These are phyloP conservation scores for Dicrostonyx torquatus DNA, from an alignment of 2,797 vertebrate species.

Conservation along the genomic window DNA sequence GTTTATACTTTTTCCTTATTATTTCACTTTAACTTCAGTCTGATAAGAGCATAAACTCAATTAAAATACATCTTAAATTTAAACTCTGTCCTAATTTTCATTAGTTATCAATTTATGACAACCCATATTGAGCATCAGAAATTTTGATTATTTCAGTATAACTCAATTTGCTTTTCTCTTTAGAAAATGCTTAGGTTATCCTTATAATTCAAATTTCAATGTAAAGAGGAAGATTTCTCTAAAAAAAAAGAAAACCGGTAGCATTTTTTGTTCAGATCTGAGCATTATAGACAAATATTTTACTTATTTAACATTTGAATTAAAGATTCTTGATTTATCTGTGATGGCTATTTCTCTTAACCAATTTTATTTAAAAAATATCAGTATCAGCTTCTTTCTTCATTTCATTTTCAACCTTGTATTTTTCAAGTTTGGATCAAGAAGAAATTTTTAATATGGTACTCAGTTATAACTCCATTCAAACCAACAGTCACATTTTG, in stretches of 20 bases:
- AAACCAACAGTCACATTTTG: background rate
- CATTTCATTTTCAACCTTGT: background rate
- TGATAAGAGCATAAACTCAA: background rate
- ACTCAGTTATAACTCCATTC: background rate
- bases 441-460: slow-evolving; percentile 9
- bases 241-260: slow-evolving; percentile 8
- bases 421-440: slow-evolving; percentile 45
- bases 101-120: slow-evolving; percentile 23
- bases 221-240: background rate
- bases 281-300: background rate
- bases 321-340: slow-evolving; percentile 4
- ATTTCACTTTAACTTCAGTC: background rate
- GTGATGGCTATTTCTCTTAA: background rate
- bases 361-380: slow-evolving; percentile 6
- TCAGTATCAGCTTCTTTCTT: background rate
- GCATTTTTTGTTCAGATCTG: background rate
- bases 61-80: slow-evolving; percentile 13
- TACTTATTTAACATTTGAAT: slow-evolving; percentile 3
- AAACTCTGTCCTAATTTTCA: background rate
- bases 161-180: background rate
- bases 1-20: slow-evolving; percentile 13
- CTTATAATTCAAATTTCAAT: background rate
- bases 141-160: background rate
- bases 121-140: background rate
- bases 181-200: background rate